Conservation (phyloP, 2,888 invertebrate species). For the Agrilus mali region DNA sequence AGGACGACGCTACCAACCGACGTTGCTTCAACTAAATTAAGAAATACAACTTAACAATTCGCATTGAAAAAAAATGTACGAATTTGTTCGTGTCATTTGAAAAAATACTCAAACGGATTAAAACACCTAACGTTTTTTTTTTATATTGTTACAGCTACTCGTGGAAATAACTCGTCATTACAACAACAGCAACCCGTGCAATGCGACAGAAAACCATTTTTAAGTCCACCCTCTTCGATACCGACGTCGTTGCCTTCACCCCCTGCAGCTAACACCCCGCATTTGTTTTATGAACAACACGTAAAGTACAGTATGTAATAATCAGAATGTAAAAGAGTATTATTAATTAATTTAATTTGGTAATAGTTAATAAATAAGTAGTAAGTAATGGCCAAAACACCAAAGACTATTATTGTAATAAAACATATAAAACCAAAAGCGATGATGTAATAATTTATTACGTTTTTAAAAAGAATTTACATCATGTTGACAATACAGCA, state of each 20-base stretch:
- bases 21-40: no score
- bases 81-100: slow-evolving; percentile 6
- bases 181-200: slow-evolving; percentile 29
- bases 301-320: slow-evolving; percentile 17
- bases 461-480: no score
- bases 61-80: no score
- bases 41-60: no score
- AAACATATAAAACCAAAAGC: background rate
- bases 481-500: no score
- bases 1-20: no score
- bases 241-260: slow-evolving; percentile 36
- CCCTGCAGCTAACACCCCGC: slow-evolving; percentile 34
- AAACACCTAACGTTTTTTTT: no score
- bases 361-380: background rate
- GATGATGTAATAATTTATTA: background rate
- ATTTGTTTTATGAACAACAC: slow-evolving; percentile 28
- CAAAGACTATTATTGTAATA: background rate
- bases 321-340: background rate
- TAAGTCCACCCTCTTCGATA: slow-evolving; percentile 37
- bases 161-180: slow-evolving; percentile 24
- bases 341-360: background rate
- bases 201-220: slow-evolving; percentile 46
- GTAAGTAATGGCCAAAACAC: background rate
- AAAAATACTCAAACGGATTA: no score
- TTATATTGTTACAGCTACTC: slow-evolving; percentile 23